Evolutionary conservation across 2,797 vertebrate genomes (phyloP).

Genomic region (Acanthopagrus latus): DNA sequence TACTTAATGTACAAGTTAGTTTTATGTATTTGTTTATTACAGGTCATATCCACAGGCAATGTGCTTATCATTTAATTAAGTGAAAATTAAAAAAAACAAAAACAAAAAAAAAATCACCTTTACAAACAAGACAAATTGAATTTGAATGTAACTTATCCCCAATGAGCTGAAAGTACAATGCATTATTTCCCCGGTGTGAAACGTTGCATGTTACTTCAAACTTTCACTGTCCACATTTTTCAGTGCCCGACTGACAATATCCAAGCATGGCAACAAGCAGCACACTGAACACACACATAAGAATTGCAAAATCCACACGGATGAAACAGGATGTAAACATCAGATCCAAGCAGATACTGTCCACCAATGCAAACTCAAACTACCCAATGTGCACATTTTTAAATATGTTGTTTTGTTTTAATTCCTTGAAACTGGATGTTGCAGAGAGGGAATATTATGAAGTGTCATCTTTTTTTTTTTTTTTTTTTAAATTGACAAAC

Average conservation of each 20-base stretch:
- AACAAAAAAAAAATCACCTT: no score
- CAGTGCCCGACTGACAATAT: neutral
- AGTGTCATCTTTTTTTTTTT: neutral
- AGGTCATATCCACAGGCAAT: neutral
- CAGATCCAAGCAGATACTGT: neutral
- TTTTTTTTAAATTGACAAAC: no score
- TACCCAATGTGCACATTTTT: no score
- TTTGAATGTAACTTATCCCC: neutral
- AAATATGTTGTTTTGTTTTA: no score
- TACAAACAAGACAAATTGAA: neutral
- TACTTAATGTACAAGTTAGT: neutral
- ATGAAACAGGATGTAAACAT: neutral
- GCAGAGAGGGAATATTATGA: neutral
- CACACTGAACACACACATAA: neutral
- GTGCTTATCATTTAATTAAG: neutral
- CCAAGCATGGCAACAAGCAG: neutral
- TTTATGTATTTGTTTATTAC: neutral
- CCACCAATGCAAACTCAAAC: neutral
- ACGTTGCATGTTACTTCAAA: neutral
- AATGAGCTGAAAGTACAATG: neutral
- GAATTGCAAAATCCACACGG: no score
- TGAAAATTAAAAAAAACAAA: neutral
- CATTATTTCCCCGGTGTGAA: neutral
- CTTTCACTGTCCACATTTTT: neutral
- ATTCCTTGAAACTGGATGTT: neutral